Evolutionary conservation across 2,113 vertebrate species (phyloP).

Genomic region (Puntigrus tetrazona): DNA sequence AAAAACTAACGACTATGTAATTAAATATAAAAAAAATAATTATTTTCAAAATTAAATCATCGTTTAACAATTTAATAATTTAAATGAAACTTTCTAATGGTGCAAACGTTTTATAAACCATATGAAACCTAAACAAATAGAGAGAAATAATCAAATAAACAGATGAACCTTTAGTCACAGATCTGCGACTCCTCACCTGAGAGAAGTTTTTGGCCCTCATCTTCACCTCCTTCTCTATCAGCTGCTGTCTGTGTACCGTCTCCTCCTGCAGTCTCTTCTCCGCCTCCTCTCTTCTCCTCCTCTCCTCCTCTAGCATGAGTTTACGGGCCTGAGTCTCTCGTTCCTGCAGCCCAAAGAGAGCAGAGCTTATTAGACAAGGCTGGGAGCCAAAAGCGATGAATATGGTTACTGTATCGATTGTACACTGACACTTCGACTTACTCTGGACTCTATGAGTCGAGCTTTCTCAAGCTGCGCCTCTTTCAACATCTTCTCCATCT

Average conservation of each 20-base stretch:
- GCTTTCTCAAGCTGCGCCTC: constrained; percentile 91
- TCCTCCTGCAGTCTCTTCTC: constrained; percentile 89
- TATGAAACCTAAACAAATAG: not conserved
- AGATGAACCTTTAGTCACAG: not conserved
- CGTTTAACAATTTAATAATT: too few relatives aligned
- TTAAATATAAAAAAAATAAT: too few relatives aligned
- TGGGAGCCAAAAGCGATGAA: not conserved
- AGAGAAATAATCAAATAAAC: not conserved
- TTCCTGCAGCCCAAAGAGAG: constrained; percentile 76
- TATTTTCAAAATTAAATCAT: too few relatives aligned
- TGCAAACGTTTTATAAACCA: not conserved
- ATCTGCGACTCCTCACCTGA: constrained; percentile 78
- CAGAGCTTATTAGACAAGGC: not conserved
- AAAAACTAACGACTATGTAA: not conserved
- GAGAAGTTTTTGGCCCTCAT: constrained; percentile 94
- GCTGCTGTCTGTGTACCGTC: constrained; percentile 83
- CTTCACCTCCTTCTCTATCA: constrained; percentile 94
- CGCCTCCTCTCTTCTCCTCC: constrained; percentile 85
- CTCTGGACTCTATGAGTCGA: constrained; percentile 87
- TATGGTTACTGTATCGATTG: not conserved
- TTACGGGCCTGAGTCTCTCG: constrained; percentile 85
- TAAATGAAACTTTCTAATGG: not conserved
- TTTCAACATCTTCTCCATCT: constrained; percentile 97
- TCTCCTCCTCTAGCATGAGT: constrained; percentile 91
- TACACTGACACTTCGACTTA: constrained; percentile 67